These are phyloP conservation scores for Dynastes hyllus DNA, from an alignment of 2,888 invertebrate genomes.

Conservation along the genomic window DNA sequence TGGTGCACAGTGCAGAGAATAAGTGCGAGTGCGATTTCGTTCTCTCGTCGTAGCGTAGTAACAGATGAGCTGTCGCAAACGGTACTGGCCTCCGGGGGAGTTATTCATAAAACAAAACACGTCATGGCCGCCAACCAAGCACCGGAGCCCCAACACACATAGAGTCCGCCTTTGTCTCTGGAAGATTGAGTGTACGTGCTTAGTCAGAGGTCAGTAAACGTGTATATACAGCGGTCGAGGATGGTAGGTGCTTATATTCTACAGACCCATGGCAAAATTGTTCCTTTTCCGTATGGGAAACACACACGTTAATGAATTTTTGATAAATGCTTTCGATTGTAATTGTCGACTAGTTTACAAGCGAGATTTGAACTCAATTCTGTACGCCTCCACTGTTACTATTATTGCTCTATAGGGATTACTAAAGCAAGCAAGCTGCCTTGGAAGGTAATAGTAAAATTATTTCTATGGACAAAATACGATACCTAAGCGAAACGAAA, in stretches of 20 bases:
- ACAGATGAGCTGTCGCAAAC: constrained; percentile 62
- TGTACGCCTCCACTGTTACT: neutral
- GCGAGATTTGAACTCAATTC: constrained; percentile 17
- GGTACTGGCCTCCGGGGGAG: constrained; percentile 61
- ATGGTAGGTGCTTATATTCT: constrained; percentile 24
- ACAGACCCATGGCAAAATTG: constrained; percentile 30
- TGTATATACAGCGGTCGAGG: constrained; percentile 1
- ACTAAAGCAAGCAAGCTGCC: too few species aligned
- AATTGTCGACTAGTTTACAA: constrained; percentile 37
- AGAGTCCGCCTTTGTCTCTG: constrained; percentile 56
- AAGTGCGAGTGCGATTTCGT: constrained; percentile 52
- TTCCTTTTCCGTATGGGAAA: constrained; percentile 32
- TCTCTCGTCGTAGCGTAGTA: constrained; percentile 54
- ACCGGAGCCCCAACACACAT: constrained; percentile 43
- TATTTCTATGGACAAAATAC: too few species aligned
- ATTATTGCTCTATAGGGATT: neutral
- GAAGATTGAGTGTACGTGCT: constrained; percentile 61
- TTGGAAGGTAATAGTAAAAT: too few species aligned
- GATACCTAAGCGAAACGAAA: too few species aligned
- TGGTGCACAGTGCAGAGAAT: constrained; percentile 55
- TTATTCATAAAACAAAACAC: constrained; percentile 63
- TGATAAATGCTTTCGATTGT: constrained; percentile 44
- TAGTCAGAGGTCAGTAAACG: constrained; percentile 57
- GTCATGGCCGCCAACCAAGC: constrained; percentile 59
- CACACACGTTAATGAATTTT: constrained; percentile 48